Evolutionary conservation across 1,140 invertebrate genomes (phyloP), one percentile per base, ranked within the genome.

Genomic region (Chrysomallon squamiferum): DNA sequence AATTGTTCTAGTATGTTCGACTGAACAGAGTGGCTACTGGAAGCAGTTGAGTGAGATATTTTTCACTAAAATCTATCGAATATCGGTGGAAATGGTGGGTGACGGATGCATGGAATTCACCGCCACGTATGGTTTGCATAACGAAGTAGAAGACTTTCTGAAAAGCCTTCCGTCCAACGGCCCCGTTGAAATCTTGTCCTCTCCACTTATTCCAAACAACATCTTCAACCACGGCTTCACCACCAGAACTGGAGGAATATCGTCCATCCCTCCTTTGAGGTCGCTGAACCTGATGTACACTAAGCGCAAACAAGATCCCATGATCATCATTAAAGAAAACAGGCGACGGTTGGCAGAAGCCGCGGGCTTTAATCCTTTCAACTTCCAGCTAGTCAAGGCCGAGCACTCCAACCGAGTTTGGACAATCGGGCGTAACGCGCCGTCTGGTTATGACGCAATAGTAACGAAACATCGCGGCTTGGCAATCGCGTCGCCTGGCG

Each of bases 251-350:
- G 76, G 76, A 1, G 76, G 76, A 7, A 27, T 78, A 0, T 75
- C 74, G 4, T 35, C 59, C 15, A 59, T 68, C 9, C 27, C 52
- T 11, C 66, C 73, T n/a, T 49, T 76, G 47, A 62, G 62, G 20
- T 74, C 72, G 1, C 27, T 75, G 13, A 76, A 75, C 38, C 60
- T 75, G 43, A 20, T 60, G 25, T 66, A 70, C 49, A 64, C 74
- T 6, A 61, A 32, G 1, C 27, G 59, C 1, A 77, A 77, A 61
- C 62, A 61, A 20, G 76, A 78, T 33, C 59, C 73, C 2, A 18
- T 47, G 25, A 18, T 68, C 30, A 57, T 74, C 9, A 65, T 76
- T 22, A 54, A 58, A 11, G 76, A 78, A 66, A 76, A 78, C 56
- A 45, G 65, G 1, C 43, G 67, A 25, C 68, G 75, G 9, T 22